Evolutionary conservation across 2,888 invertebrate species (phyloP).

Genomic region (Sthenelais limicola): DNA sequence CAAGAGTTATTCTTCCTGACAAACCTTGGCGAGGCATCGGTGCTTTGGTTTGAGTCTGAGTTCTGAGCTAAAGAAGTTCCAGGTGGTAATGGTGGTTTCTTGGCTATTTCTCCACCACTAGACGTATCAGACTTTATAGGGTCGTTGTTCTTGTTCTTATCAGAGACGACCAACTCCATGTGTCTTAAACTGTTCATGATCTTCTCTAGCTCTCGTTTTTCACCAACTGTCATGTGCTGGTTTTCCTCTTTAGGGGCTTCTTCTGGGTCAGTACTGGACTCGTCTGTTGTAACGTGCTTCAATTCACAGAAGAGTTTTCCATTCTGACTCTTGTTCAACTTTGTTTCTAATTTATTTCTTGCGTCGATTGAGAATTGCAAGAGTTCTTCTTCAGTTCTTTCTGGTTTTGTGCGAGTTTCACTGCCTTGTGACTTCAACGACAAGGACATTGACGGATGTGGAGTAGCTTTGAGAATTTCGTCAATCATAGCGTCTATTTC

Average conservation of each 20-base stretch:
- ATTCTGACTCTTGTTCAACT: constrained; percentile 38
- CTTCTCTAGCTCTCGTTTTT: constrained; percentile 59
- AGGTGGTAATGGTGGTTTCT: constrained; percentile 47
- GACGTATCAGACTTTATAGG: too few species aligned
- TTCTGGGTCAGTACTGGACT: neutral
- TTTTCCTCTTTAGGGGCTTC: neutral
- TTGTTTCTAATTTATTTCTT: constrained; percentile 19
- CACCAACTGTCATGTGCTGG: constrained; percentile 51
- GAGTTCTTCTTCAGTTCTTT: constrained; percentile 14
- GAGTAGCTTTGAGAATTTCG: constrained; percentile 61
- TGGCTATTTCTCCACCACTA: neutral
- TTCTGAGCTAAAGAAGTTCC: constrained; percentile 5
- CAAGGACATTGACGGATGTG: constrained; percentile 45
- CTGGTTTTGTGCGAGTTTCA: neutral
- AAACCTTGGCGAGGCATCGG: constrained; percentile 48
- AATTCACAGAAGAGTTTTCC: constrained; percentile 42
- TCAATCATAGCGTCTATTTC: constrained; percentile 65
- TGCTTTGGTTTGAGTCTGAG: neutral
- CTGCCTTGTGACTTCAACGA: constrained; percentile 38
- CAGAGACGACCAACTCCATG: constrained; percentile 58
- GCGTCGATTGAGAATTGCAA: constrained; percentile 12
- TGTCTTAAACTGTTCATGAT: constrained; percentile 63
- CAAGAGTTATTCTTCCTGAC: constrained; percentile 45
- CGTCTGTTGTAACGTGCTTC: constrained; percentile 16
- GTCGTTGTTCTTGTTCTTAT: neutral